Evolutionary conservation across 2,888 invertebrate genomes (phyloP), one percentile per base, ranked within the genome.

Genomic region (Aphelenchoides bicaudatus): DNA sequence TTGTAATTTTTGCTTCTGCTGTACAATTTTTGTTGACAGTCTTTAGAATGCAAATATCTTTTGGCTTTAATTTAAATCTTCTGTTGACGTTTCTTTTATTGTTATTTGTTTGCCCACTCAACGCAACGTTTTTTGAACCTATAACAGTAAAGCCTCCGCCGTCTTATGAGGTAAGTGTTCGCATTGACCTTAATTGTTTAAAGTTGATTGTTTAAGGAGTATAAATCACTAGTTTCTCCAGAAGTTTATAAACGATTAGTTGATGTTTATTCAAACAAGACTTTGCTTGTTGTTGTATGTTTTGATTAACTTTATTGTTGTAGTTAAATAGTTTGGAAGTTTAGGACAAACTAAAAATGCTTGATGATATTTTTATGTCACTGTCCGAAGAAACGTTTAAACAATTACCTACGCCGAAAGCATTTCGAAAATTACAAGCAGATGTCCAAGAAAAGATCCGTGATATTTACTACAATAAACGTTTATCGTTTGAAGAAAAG

Each of bases 271-370:
- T 30, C 34, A 25, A 62, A 66, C 39, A 59, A 67, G 21, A 38
- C 46, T 21, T 30, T 66, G 19, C 39, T 39, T n/a, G 49, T 59
- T 1, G 55, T 67, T 25, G 63, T 63, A 60, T 25, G 30, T n/a
- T 29, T 59, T 34, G 19, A 23, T 16, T 30, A 28, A n/a, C 13
- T 30, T 23, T 16, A 21, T 34, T 1, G 3, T 16, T 31, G 19
- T 34, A n/a, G 1, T 10, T 47, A 53, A 29, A 43, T n/a, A 2
- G 6, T 21, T 37, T 51, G 49, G n/a, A 13, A 47, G 39, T 62
- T 46, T 37, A 65, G 56, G 69, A 65, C 38, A 62, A 66, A 52
- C 56, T 66, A 25, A 59, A 66, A 31, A 55, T 65, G 52, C 38
- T 67, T 16, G 55, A 66, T 46, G 61, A 70, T 13, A 23, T 70